Percentiles rank a stretch among this genome's conserved stretches.
Evolutionary conservation across 2,113 vertebrate species (phyloP).

Genomic region (Oryzias curvinotus): DNA sequence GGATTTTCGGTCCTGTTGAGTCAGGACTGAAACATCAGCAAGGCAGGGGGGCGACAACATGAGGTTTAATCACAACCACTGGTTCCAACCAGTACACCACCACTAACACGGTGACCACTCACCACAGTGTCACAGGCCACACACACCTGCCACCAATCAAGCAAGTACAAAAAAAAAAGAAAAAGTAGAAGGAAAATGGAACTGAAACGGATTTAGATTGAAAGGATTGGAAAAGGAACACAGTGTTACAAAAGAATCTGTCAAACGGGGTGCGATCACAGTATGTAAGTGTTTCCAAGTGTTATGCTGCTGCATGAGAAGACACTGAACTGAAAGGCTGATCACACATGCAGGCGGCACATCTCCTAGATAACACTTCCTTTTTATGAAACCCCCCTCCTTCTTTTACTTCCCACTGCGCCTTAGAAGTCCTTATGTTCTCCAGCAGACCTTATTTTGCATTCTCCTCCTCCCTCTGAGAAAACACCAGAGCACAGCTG

Average conservation of each 20-base stretch:
- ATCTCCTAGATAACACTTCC: constrained; percentile 27
- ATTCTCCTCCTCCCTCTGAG: constrained; percentile 3
- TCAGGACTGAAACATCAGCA: constrained; percentile 40
- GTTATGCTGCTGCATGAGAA: constrained; percentile 35
- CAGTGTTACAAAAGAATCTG: constrained; percentile 9
- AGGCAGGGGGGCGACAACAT: constrained; percentile 59
- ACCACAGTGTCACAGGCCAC: constrained; percentile 50
- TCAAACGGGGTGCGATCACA: constrained; percentile 11
- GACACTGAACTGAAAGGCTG: constrained; percentile 27
- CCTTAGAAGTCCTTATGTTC: constrained; percentile 10
- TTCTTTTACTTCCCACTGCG: constrained; percentile 20
- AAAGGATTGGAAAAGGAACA: constrained; percentile 19
- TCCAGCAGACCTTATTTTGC: constrained; percentile 4
- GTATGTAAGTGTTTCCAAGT: constrained; percentile 16
- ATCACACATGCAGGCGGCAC: constrained; percentile 51
- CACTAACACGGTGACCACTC: constrained; percentile 52
- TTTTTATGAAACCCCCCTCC: constrained; percentile 23
- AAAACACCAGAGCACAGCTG: constrained; percentile 10
- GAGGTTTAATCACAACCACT: constrained; percentile 43
- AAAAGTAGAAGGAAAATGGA: too few species aligned
- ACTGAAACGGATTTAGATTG: constrained; percentile 1
- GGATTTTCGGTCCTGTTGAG: constrained; percentile 64
- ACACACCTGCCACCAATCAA: constrained; percentile 55
- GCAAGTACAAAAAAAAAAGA: constrained; percentile 11
- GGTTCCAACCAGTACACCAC: constrained; percentile 48